These are phyloP conservation scores for Ailurus styani DNA, from an alignment of 2,113 vertebrate species.

Conservation along the genomic window DNA sequence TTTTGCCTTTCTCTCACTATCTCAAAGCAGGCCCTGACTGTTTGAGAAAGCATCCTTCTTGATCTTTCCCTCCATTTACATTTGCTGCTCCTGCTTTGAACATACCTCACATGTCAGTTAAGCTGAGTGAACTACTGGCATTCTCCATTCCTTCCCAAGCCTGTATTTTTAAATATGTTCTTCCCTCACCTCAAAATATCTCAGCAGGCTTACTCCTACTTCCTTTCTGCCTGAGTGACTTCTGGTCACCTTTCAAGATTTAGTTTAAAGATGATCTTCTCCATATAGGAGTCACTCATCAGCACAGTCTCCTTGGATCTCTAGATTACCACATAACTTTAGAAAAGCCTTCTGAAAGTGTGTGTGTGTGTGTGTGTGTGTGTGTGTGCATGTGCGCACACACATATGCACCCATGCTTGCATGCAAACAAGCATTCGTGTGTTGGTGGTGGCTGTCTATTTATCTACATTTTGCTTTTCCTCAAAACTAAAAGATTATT, in stretches of 20 bases:
- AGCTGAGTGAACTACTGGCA: not conserved
- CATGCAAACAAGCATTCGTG: not conserved
- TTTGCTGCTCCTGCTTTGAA: conserved; percentile 4
- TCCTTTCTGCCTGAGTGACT: not conserved
- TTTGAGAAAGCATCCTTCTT: not conserved
- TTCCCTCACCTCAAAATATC: not conserved
- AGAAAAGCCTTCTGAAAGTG: not conserved
- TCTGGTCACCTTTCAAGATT: not conserved
- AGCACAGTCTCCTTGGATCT: not conserved
- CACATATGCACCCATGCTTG: not conserved
- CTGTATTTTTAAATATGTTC: not conserved
- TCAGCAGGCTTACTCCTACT: not conserved
- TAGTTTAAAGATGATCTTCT: not conserved
- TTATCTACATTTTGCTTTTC: not conserved
- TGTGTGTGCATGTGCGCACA: fast-evolving
- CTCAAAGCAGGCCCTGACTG: not conserved
- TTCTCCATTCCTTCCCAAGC: not conserved
- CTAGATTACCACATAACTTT: not conserved
- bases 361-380: not conserved
- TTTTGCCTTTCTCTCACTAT: not conserved
- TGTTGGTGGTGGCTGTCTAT: not conserved
- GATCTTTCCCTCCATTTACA: not conserved
- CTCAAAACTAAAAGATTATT: not conserved
- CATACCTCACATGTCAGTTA: not conserved
- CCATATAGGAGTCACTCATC: not conserved